Evolutionary conservation across 2,888 invertebrate genomes (phyloP).

Genomic region (Chydorus sphaericus): DNA sequence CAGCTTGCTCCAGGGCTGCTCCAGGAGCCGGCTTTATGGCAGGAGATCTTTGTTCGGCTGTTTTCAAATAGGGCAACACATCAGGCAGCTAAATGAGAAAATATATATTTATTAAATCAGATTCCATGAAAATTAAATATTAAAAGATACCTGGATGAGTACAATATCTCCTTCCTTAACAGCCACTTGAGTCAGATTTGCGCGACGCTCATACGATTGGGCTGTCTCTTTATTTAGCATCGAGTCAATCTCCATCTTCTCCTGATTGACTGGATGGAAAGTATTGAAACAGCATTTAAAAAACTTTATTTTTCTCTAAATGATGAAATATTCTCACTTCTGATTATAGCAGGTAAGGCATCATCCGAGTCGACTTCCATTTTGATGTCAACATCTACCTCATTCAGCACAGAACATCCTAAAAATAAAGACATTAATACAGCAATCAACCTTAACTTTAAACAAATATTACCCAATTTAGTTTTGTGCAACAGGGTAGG

Average conservation of each 20-base stretch:
- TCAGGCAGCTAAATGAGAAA: not conserved
- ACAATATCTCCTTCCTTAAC: not conserved
- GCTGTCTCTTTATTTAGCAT: not conserved
- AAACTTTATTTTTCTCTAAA: too few species aligned
- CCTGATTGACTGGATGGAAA: not conserved
- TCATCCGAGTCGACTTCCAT: not conserved
- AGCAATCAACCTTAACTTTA: not conserved
- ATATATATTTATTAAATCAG: not conserved
- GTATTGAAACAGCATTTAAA: not conserved
- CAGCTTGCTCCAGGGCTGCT: not conserved
- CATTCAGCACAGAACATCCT: not conserved
- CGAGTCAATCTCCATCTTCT: not conserved
- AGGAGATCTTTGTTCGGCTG: not conserved
- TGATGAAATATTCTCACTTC: not conserved
- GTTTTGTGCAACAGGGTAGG: not conserved
- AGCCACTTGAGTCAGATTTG: not conserved
- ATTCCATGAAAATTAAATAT: not conserved
- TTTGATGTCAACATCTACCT: not conserved
- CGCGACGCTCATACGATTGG: not conserved
- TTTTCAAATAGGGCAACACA: not conserved
- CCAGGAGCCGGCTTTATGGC: not conserved
- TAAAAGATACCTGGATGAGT: constrained; percentile 1
- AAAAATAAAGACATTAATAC: not conserved
- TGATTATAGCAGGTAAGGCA: not conserved
- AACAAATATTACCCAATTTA: not conserved